Base-by-base conservation (phyloP, 2,888 invertebrate species). In the Dasysyrphus tricinctus region DNA sequence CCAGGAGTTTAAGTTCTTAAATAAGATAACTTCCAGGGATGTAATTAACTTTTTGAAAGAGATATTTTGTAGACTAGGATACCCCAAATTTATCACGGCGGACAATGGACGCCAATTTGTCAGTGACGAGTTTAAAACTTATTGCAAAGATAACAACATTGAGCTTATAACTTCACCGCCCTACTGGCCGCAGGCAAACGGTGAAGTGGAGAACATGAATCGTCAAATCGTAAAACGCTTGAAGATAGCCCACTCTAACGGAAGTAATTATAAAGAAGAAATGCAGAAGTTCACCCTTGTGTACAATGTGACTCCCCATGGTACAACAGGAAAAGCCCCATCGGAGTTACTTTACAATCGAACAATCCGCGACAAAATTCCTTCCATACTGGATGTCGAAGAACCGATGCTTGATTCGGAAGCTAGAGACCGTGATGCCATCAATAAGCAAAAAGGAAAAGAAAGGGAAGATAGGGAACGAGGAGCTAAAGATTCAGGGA, bases 231-330 rank as follows among this genome's bases (percentile, higher is more conserved):
- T 82, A 44, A 88, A 84, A 80, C 72, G 87, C 14, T 57, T n/a
- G n/a, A n/a, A n/a, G n/a, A n/a, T n/a, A n/a, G n/a, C n/a, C n/a
- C n/a, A n/a, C n/a, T n/a, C n/a, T 84, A 87, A 87, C 54, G 73
- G 73, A 12, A 47, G 5, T 24, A 80, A 83, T 75, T 70, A 81
- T 44, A 81, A 84, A 75, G 61, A 80, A 63, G 79, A 88, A 37
- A 67, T 88, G 29, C 80, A 86, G 63, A 88, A 88, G 47, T 86
- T 86, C 57, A n/a, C 80, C 19, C 85, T 87, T 74, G 75, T n/a
- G 87, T 67, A 88, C 78, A 49, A 88, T 85, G 80, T 82, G 47
- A 74, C 69, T 73, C 81, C 4, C 82, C 85, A 67, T 82, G n/a
- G n/a, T n/a, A n/a, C n/a, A n/a, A n/a, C n/a, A n/a, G n/a, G n/a